These are phyloP conservation scores for Eulemur rubriventer DNA, from an alignment of 2,797 vertebrate genomes.

Conservation along the genomic window DNA sequence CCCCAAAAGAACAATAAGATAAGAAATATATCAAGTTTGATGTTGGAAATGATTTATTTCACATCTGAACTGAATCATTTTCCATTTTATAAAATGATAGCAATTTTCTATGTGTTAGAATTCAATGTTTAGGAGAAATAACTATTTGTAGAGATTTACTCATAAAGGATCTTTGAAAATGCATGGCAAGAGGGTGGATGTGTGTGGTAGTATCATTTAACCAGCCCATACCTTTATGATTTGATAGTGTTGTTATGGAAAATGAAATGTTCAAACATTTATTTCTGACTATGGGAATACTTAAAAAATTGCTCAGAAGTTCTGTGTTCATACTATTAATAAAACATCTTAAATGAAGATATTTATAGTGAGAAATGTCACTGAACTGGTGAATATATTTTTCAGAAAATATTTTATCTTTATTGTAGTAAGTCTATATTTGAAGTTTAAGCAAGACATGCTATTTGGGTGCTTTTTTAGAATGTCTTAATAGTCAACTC, in stretches of 20 bases:
- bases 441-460: neutral
- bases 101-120: neutral
- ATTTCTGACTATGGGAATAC: neutral
- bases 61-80: neutral
- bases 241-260: neutral
- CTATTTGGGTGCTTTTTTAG: neutral
- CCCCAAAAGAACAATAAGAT: neutral
- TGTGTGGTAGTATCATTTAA: neutral
- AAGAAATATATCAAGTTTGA: neutral
- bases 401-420: neutral
- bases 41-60: constrained; percentile 35
- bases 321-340: neutral
- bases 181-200: neutral
- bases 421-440: neutral
- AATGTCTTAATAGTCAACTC: neutral
- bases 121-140: neutral
- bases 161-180: neutral
- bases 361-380: neutral
- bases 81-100: neutral
- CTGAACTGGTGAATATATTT: neutral
- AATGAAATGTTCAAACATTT: neutral
- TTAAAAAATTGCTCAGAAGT: neutral
- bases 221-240: neutral
- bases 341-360: neutral
- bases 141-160: neutral